Base-by-base conservation (phyloP, 2,113 vertebrate species). In the Pterocles gutturalis region DNA sequence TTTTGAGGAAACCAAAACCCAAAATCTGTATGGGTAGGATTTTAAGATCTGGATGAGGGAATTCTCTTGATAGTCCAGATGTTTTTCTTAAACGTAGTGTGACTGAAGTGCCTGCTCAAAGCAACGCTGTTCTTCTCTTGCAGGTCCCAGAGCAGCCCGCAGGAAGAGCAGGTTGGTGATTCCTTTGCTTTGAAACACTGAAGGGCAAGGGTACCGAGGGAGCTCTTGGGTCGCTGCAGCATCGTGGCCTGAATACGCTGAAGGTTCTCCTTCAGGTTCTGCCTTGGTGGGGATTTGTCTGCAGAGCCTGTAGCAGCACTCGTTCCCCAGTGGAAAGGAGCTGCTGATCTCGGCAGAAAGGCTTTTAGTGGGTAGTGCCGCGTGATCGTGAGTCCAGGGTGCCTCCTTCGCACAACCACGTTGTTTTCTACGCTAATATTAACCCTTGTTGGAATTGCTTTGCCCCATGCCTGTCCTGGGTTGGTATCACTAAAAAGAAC, bases 131-230 rank as follows among this genome's bases (percentile, higher is more conserved):
- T 83, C 9, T 96, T 97, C 70, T 83, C 49, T 95, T 94, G 20
- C 12, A 98, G 98, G 92, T 90, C 66, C 20, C 91, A 26, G n/a
- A 64, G 94, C 5, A 1, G 8, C 60, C 8, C 11, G 0, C 65
- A 66, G 85, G 96, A 97, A 4, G 96, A 96, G 85, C 97, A 97
- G 96, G 98, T 98, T 91, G 90, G 93, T 88, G 46, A 51, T 43
- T 21, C 4, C 64, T 46, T 45, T 70, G 31, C 8, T 1, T 8
- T 46, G 70, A 33, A 24, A 19, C 51, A 5, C 17, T 8, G 22
- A 53, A 17, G 31, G 61, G 51, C 7, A 3, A 4, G 26, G 49
- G 69, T 49, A 6, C 29, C 0, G 24, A 25, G 57, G 43, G 38
- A n/a, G 34, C 22, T 72, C n/a, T 28, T 28, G 81, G 21, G 18